Evolutionary conservation across 2,113 vertebrate genomes (phyloP).

Genomic region (Suricata suricatta): DNA sequence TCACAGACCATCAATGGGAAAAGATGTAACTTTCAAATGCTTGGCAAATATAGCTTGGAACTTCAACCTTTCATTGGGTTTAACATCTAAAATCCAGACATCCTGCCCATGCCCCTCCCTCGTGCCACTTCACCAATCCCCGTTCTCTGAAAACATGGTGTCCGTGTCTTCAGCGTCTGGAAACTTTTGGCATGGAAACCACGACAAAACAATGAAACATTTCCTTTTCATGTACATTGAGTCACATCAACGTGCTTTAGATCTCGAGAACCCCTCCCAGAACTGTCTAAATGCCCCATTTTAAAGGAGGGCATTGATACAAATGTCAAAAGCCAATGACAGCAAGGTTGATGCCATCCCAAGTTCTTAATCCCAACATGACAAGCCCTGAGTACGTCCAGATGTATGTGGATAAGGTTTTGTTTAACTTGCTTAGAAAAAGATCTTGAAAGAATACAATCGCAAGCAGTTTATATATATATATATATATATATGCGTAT

Average conservation of each 20-base stretch:
- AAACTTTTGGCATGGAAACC: constrained; percentile 54
- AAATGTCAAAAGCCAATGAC: constrained; percentile 45
- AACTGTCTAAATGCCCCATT: constrained; percentile 42
- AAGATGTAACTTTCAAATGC: constrained; percentile 42
- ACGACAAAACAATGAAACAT: constrained; percentile 50
- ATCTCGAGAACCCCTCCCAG: constrained; percentile 24
- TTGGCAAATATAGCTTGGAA: constrained; percentile 40
- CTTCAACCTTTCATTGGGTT: constrained; percentile 35
- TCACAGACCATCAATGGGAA: constrained; percentile 2
- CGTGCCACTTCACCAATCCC: background rate
- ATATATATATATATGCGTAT: no score
- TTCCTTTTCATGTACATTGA: constrained; percentile 41
- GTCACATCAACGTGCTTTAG: background rate
- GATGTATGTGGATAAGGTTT: constrained; percentile 61
- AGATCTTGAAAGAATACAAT: constrained; percentile 4
- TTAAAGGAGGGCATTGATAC: constrained; percentile 26
- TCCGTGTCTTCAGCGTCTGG: constrained; percentile 13
- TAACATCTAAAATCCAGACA: constrained; percentile 1
- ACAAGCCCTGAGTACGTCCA: constrained; percentile 64
- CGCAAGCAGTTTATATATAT: constrained; percentile 4
- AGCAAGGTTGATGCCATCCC: constrained; percentile 42
- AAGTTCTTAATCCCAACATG: constrained; percentile 27
- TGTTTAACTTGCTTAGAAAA: background rate
- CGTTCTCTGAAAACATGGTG: constrained; percentile 27
- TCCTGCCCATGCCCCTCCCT: background rate